Conservation (phyloP, 2,888 invertebrate genomes). For the Quadroppia sp. region DNA sequence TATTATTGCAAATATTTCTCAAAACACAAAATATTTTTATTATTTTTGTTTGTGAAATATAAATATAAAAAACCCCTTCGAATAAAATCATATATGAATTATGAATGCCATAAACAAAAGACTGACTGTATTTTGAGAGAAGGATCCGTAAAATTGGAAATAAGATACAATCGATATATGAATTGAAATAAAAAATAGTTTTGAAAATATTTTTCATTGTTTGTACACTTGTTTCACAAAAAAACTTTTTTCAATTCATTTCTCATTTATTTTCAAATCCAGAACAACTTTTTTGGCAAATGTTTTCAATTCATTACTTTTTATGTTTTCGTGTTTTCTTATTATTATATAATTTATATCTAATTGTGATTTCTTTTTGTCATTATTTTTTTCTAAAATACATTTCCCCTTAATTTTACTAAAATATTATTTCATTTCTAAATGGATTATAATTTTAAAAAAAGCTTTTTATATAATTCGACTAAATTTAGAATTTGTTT, state of each 20-base stretch:
- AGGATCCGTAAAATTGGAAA: constrained; percentile 2
- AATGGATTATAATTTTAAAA: too few species aligned
- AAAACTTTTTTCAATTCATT: neutral
- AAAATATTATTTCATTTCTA: too few species aligned
- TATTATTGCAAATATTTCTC: too few species aligned
- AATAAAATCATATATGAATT: neutral
- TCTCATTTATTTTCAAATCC: neutral
- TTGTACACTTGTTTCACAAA: neutral
- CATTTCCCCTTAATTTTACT: too few species aligned
- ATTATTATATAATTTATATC: neutral
- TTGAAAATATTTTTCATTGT: neutral
- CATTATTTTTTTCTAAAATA: too few species aligned
- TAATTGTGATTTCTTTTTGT: neutral
- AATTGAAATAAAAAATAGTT: neutral
- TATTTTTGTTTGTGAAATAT: too few species aligned
- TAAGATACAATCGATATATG: neutral
- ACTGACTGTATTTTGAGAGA: neutral
- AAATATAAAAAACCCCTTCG: neutral
- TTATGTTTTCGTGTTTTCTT: neutral
- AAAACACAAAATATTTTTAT: too few species aligned
- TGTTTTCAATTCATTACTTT: neutral
- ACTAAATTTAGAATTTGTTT: too few species aligned
- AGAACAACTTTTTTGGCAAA: neutral
- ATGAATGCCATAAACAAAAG: neutral
- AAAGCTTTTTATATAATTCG: too few species aligned